Conservation (phyloP, 2,888 invertebrate species). For the Agrochola circellaris region DNA sequence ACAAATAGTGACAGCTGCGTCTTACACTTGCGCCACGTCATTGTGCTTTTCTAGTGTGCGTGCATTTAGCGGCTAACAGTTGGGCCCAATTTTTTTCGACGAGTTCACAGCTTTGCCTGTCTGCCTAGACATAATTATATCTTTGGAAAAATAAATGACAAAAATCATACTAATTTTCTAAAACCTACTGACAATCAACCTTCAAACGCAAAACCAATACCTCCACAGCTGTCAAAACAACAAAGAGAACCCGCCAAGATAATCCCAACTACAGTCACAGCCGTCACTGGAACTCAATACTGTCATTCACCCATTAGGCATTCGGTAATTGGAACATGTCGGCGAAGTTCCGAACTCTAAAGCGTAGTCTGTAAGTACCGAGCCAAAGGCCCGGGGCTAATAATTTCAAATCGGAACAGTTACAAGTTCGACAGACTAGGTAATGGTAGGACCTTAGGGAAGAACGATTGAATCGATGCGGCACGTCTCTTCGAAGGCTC, state of each 20-base stretch:
- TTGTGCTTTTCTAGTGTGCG: no score
- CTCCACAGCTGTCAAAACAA: slow-evolving; percentile 30
- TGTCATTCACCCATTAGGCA: slow-evolving; percentile 58
- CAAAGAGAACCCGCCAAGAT: slow-evolving; percentile 20
- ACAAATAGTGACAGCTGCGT: no score
- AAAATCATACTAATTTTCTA: background rate
- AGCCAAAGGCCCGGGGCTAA: slow-evolving; percentile 67
- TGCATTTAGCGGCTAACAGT: no score
- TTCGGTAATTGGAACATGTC: slow-evolving; percentile 68
- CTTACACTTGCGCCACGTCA: no score
- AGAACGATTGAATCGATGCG: slow-evolving; percentile 70
- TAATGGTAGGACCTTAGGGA: slow-evolving; percentile 71
- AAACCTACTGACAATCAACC: background rate
- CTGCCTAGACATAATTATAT: no score
- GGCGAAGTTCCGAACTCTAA: slow-evolving; percentile 58
- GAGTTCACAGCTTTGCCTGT: no score
- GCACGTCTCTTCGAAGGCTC: slow-evolving; percentile 59
- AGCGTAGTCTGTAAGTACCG: slow-evolving; percentile 25
- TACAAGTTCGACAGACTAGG: slow-evolving; percentile 73
- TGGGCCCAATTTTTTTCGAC: no score
- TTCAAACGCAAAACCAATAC: background rate
- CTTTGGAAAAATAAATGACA: no score
- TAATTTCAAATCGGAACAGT: slow-evolving; percentile 77
- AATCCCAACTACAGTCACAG: slow-evolving; percentile 22
- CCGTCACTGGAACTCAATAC: slow-evolving; percentile 41